Percentiles rank a stretch among this genome's conserved stretches.
These are phyloP conservation scores for Phalangium opilio DNA, from an alignment of 2,888 invertebrate genomes.

Conservation along the genomic window DNA sequence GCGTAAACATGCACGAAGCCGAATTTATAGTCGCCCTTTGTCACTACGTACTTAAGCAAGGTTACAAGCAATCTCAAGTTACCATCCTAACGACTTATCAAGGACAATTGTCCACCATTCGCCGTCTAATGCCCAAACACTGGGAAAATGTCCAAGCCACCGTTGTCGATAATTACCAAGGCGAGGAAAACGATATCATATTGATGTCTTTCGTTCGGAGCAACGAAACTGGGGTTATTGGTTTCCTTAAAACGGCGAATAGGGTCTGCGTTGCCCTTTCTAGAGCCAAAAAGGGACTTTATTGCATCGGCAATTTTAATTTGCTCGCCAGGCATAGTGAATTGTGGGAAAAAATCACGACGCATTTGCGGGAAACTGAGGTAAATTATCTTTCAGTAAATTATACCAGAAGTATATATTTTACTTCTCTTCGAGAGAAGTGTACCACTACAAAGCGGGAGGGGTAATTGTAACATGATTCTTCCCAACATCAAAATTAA, in stretches of 20 bases:
- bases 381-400: no score
- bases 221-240: slow-evolving; percentile 48
- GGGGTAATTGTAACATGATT: no score
- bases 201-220: slow-evolving; percentile 62
- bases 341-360: slow-evolving; percentile 13
- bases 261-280: slow-evolving; percentile 40
- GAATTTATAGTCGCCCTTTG: slow-evolving; percentile 42
- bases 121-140: not conserved
- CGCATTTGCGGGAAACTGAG: slow-evolving; percentile 5
- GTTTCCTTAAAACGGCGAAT: slow-evolving; percentile 52
- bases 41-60: slow-evolving; percentile 42
- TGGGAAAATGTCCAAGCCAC: no score
- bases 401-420: no score
- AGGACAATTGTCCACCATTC: slow-evolving; percentile 44
- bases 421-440: no score
- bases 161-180: slow-evolving; percentile 60
- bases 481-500: no score
- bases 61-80: slow-evolving; percentile 44
- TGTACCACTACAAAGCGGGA: no score
- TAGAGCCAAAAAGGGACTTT: slow-evolving; percentile 48
- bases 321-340: slow-evolving; percentile 8
- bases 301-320: slow-evolving; percentile 48
- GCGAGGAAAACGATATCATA: slow-evolving; percentile 61
- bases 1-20: slow-evolving; percentile 48
- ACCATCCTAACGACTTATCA: slow-evolving; percentile 57